Evolutionary conservation across 1,140 invertebrate species (phyloP).

Genomic region (Pollicipes pollicipes): DNA sequence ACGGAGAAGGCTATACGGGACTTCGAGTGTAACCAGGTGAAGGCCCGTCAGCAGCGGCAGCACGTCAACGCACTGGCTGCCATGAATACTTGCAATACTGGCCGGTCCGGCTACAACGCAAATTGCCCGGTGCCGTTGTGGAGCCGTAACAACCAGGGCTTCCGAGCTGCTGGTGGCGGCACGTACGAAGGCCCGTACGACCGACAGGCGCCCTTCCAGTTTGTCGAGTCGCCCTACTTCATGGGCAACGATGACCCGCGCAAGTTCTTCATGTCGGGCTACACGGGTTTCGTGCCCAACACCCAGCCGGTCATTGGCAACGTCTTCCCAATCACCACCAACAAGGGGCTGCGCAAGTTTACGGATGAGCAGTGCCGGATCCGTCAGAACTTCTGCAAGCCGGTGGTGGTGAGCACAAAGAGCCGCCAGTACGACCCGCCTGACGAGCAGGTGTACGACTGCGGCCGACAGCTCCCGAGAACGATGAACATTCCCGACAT

Average conservation of each 20-base stretch:
- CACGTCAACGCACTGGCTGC: neutral
- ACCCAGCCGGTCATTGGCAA: slow-evolving; percentile 42
- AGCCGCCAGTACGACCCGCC: neutral
- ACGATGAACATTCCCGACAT: neutral
- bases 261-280: slow-evolving; percentile 43
- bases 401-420: slow-evolving; percentile 25
- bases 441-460: neutral
- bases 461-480: neutral
- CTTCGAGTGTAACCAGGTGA: neutral
- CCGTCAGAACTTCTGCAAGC: slow-evolving; percentile 46
- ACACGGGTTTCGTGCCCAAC: slow-evolving; percentile 45
- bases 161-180: neutral
- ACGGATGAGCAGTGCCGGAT: slow-evolving; percentile 44
- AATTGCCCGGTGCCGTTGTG: neutral
- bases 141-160: neutral
- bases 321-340: slow-evolving; percentile 38
- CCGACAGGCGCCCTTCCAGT: neutral
- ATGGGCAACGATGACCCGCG: slow-evolving; percentile 41
- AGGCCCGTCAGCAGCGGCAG: neutral
- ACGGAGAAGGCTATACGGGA: neutral
- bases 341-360: slow-evolving; percentile 44
- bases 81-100: neutral
- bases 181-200: neutral
- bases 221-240: slow-evolving; percentile 38
- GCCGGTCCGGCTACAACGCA: neutral